Evolutionary conservation across 2,113 vertebrate genomes (phyloP), one percentile per base, ranked within the genome.

Genomic region (Psettodes erumei): DNA sequence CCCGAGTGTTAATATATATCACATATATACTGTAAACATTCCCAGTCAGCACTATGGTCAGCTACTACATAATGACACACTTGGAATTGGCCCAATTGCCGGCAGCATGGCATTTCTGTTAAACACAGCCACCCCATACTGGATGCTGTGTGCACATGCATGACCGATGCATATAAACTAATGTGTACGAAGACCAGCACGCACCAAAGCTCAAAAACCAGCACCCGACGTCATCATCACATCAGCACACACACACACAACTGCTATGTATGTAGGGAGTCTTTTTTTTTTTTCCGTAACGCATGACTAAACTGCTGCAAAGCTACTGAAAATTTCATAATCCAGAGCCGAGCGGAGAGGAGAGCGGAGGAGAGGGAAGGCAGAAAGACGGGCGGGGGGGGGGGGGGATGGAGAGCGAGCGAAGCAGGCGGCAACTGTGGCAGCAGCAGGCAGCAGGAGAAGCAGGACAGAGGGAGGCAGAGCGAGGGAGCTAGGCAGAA

Each of bases 281-380:
- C 66, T 45, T 65, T 75, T 71, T 85, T 73, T 78, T 45, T 65
- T 75, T 71, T 85, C 71, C 76, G 40, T 83, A 86, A 92, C 63
- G 81, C 89, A 91, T 91, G 87, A 92, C 82, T 87, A 85, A 84
- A 87, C 79, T 85, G 79, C 90, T 90, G 89, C 88, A 91, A 90
- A 92, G 85, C 91, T 94, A 88, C 90, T 95, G 91, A 92, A 93
- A 92, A 89, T 93, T 89, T 94, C 73, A 93, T 93, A 87, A 90
- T 91, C 61, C 71, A 77, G 86, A 87, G 86, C 65, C 9, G 81
- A 89, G 80, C 35, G 58, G 55, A 55, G 79, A 79, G 74, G 54
- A 65, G 72, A 81, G 73, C 54, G 50, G 48, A 37, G 50, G 58
- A 66, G 48, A 56, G 66, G 40, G 55, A 8, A 76, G 66, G 60